Evolutionary conservation across 2,888 invertebrate genomes (phyloP).

Genomic region (Ptilodon capucinus): DNA sequence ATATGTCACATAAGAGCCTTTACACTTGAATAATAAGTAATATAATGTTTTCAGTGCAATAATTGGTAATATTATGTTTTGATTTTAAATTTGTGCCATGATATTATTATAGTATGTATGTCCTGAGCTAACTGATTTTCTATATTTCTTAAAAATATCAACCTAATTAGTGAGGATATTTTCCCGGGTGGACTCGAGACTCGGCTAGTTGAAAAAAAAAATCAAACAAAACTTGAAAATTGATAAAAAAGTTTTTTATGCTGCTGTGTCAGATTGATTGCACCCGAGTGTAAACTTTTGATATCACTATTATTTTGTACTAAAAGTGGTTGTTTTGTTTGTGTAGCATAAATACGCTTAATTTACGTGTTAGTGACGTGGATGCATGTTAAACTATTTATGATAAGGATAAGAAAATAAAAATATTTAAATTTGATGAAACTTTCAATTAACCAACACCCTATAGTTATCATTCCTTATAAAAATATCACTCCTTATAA

Average conservation of each 20-base stretch:
- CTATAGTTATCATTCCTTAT: too few species aligned
- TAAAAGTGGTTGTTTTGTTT: constrained; percentile 20
- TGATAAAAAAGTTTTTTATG: not conserved
- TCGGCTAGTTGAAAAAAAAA: too few species aligned
- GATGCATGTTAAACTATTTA: constrained; percentile 74
- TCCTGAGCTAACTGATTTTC: too few species aligned
- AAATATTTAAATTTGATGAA: constrained; percentile 66
- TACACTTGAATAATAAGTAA: not conserved
- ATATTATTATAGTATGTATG: not conserved
- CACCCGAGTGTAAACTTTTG: constrained; percentile 32
- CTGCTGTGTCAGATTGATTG: constrained; percentile 10
- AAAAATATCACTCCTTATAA: too few species aligned
- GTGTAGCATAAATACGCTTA: constrained; percentile 69
- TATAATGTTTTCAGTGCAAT: not conserved
- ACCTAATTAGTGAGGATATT: too few species aligned
- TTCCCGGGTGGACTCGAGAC: too few species aligned
- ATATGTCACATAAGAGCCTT: not conserved
- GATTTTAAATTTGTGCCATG: not conserved
- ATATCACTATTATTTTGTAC: constrained; percentile 18
- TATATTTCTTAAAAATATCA: too few species aligned
- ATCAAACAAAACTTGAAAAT: too few species aligned
- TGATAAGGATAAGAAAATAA: constrained; percentile 70
- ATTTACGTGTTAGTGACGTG: constrained; percentile 66
- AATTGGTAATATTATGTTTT: not conserved
- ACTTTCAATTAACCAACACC: not conserved